Evolutionary conservation across 1,140 invertebrate species (phyloP), one percentile per base, ranked within the genome.

Genomic region (Papilio glaucus): DNA sequence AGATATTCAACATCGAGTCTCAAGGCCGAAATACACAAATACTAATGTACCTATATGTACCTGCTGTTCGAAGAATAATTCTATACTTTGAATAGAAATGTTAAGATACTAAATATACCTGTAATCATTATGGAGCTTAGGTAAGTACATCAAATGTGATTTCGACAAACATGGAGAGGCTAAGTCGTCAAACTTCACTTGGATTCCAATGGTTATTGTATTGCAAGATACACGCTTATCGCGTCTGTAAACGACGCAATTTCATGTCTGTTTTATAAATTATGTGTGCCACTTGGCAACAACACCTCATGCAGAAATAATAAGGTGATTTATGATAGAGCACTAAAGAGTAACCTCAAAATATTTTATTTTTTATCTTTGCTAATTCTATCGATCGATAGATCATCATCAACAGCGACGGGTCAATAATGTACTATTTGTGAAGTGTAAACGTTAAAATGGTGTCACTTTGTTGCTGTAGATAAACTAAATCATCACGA

Each of bases 1-100:
- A 92, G 86, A 90, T 90, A 91, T 92, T 90, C 87, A 88, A 92
- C 90, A 90, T 91, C 88, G 88, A 92, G 85, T 86, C 89, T 93
- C 89, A 93, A 93, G 91, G 91, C 91, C 89, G 91, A 91, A 93
- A 89, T 90, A 87, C 81, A 91, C 84, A 89, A 88, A 84, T 88
- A 88, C 80, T 76, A 80, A 84, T 77, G 81, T 87, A 85, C 79
- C 77, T 88, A 90, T 78, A 79, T 80, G 79, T 85, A 89, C 76
- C 77, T 84, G 78, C 68, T 77, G 68, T 81, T 80, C 84, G 86
- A 86, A 85, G 78, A 82, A 82, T 84, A 81, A 85, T 80, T 80
- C 73, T 75, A 72, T 84, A 84, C 70, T 81, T 81, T 79, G 78
- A 74, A 75, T 84, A 84, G 82, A 80, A 84, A 84, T 85, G 79